Percentiles rank a stretch among this genome's conserved stretches.
Evolutionary conservation across 2,113 vertebrate species (phyloP).

Genomic region (Irena cyanogastra): DNA sequence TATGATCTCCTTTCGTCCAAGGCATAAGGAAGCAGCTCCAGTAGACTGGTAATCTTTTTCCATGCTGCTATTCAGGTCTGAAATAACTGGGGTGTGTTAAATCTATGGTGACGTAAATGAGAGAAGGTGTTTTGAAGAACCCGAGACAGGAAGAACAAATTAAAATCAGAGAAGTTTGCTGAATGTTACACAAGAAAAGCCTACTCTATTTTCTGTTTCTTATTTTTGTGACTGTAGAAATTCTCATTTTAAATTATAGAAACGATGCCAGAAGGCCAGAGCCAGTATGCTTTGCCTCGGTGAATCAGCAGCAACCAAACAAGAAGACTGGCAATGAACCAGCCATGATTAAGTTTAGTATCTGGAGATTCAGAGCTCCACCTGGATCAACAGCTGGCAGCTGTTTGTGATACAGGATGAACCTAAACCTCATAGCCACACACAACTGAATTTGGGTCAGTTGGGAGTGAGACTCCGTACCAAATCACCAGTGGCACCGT

Average conservation of each 20-base stretch:
- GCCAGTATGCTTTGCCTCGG: neutral
- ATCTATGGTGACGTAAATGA: conserved; percentile 37
- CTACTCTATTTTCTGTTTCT: neutral
- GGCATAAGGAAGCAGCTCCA: neutral
- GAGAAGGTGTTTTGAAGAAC: conserved; percentile 49
- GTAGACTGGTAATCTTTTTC: conserved; percentile 36
- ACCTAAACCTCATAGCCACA: neutral
- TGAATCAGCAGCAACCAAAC: neutral
- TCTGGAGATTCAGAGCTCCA: neutral
- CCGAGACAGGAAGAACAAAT: conserved; percentile 7
- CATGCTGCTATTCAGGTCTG: conserved; percentile 37
- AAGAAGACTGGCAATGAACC: neutral
- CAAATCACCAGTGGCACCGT: neutral
- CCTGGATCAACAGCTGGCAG: neutral
- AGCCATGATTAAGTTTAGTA: neutral
- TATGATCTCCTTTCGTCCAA: neutral
- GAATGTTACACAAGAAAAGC: conserved; percentile 1
- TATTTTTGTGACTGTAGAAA: neutral
- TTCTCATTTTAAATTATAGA: neutral
- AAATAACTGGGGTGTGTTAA: conserved; percentile 51
- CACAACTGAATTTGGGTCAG: neutral
- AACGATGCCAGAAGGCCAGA: neutral
- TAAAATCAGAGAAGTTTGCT: conserved; percentile 24
- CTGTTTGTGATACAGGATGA: neutral
- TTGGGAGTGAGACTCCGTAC: neutral